phyloP scores from a whole-genome alignment of 2,888 invertebrate species.

The Rhamnusium bicolor region DNA sequence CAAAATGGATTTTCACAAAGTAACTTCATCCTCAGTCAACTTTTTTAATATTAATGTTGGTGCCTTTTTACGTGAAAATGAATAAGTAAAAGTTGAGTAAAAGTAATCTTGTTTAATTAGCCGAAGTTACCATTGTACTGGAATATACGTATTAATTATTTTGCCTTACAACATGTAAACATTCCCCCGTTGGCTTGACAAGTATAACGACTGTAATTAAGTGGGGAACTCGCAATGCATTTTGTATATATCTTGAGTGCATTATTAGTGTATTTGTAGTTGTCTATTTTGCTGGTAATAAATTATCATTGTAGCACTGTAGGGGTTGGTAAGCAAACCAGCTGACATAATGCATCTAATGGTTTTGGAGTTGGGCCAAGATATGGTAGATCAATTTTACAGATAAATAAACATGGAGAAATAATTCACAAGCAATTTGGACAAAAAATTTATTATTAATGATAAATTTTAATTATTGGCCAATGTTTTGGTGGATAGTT shows the following conservation, averaged over 20 bases:
- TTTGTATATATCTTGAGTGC: conserved; percentile 12
- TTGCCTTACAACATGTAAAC: not conserved
- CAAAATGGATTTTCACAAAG: too few relatives aligned
- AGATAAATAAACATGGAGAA: conserved; percentile 53
- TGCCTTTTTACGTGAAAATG: too few relatives aligned
- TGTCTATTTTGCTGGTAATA: conserved; percentile 27
- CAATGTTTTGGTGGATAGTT: too few relatives aligned
- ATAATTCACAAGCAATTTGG: too few relatives aligned
- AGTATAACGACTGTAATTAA: conserved; percentile 13
- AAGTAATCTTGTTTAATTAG: too few relatives aligned
- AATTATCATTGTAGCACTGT: conserved; percentile 12
- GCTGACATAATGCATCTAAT: conserved; percentile 52
- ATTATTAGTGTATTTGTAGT: conserved; percentile 29
- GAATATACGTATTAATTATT: not conserved
- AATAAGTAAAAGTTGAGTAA: too few relatives aligned
- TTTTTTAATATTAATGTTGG: too few relatives aligned
- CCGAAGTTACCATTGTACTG: not conserved
- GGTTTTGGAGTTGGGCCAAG: conserved; percentile 57
- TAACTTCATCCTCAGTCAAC: too few relatives aligned
- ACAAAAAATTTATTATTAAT: too few relatives aligned
- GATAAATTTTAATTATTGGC: too few relatives aligned
- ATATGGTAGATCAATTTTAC: conserved; percentile 56
- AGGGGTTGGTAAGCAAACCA: conserved; percentile 34
- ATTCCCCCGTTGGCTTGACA: not conserved
- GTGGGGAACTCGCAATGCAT: conserved; percentile 4